Base-by-base conservation (phyloP, 2,888 invertebrate genomes). In the Chrysomela aeneicollis region DNA sequence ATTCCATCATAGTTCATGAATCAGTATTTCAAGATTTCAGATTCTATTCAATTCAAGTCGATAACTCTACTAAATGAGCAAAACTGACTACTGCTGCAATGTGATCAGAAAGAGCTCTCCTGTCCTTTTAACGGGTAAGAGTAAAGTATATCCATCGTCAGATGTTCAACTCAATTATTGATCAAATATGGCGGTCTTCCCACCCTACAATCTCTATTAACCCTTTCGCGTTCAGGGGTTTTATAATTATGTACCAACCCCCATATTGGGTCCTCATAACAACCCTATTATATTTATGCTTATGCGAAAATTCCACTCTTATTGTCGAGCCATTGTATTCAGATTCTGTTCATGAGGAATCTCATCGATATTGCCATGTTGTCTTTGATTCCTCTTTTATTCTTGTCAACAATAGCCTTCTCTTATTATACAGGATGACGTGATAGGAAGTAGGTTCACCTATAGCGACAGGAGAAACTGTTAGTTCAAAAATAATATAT, bases 81-180 rank as follows among this genome's bases (percentile, higher is more conserved):
- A 64, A 69, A 64, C 66, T 60, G 60, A 72, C 71, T 72, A 71
- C 68, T 66, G 70, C n/a, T n/a, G n/a, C n/a, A n/a, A 71, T 68
- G 70, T 73, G 71, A 74, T 71, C 72, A 73, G 72, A 72, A 73
- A 68, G 62, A 60, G 66, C 64, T 66, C 69, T 69, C 68, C 68
- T 70, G 72, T 71, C 74, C 70, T 71, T 61, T 73, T 73, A 73
- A 73, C 74, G 77, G 77, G 77, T 78, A 78, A 79, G 79, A 76
- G 71, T 78, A 77, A 42, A 80, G 79, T 77, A 80, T 78, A 79
- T 79, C 79, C 79, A 82, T 81, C 80, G 79, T 78, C 81, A 81
- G 82, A 82, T 82, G 82, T 81, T 82, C 81, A 82, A 82, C 81
- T 82, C 81, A 82, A 83, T 83, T 83, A 83, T 83, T 82, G 83